Evolutionary conservation across 2,888 invertebrate genomes (phyloP), one percentile per base, ranked within the genome.

Genomic region (Actias luna): DNA sequence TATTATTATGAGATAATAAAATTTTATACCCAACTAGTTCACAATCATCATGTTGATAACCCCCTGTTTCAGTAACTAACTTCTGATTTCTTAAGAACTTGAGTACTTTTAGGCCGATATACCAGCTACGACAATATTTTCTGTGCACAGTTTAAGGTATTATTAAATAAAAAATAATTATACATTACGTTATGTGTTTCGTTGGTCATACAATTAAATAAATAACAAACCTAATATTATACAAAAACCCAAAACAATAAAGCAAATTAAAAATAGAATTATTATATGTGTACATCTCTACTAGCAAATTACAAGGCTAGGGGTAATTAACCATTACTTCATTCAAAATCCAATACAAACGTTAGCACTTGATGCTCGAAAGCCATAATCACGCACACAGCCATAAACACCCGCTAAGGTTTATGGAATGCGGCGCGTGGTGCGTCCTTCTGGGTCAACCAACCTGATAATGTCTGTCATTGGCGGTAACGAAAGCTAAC

Each of bases 391-490:
- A 64, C 46, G 50, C 58, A 22, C 14, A n/a, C n/a, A n/a, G n/a
- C n/a, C n/a, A n/a, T n/a, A 50, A 36, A 60, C n/a, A 62, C 58
- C 61, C 59, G 63, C 70, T 67, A 74, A 67, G 77, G 72, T 70
- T 66, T 67, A 80, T 67, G 87, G 88, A 88, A 89, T 88, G 87
- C 75, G 78, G 78, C 73, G 69, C 71, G 35, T 42, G 61, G 61
- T 52, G 71, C 75, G 75, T 88, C 88, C 88, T 88, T 86, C 77
- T 88, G 76, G 87, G 88, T 84, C 87, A 82, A 58, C 59, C 67
- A 70, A 72, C 75, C 75, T 80, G 81, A 80, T 83, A 82, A 80
- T 79, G 73, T 67, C 74, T 71, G 82, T 80, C 82, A 81, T 80
- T 79, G 80, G 76, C 78, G 75, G 75, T 70, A 77, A 83, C 74